A percentile compares a stretch with the other conserved stretches of the same genome.
These are phyloP conservation scores for Psittacula derbiana DNA, from an alignment of 2,797 vertebrate species.

Conservation along the genomic window DNA sequence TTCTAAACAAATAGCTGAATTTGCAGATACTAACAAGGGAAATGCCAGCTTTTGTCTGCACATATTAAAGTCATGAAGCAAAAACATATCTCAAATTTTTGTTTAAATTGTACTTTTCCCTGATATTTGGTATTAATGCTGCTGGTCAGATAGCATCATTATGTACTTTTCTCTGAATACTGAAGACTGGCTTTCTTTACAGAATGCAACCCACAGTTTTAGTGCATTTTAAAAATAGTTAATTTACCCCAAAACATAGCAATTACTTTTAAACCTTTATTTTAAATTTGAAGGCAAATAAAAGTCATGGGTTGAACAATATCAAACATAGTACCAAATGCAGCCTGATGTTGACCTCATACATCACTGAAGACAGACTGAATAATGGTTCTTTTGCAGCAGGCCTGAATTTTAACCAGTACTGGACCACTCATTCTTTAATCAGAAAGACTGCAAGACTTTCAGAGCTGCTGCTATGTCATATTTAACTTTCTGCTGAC, in stretches of 20 bases:
- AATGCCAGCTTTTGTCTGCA: neutral
- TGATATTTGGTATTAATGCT: neutral
- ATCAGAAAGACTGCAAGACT: neutral
- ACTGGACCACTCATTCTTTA: neutral
- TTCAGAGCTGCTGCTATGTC: neutral
- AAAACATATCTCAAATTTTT: neutral
- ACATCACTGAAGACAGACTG: neutral
- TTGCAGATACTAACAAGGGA: neutral
- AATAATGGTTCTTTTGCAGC: neutral
- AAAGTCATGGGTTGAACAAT: neutral
- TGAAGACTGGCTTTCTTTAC: neutral
- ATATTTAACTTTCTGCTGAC: neutral
- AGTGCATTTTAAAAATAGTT: neutral
- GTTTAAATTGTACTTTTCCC: neutral
- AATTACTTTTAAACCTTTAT: neutral
- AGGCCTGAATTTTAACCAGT: neutral
- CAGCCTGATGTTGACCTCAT: neutral
- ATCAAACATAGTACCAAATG: neutral
- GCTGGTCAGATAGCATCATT: neutral
- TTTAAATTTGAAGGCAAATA: neutral
- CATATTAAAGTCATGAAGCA: neutral
- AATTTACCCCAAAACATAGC: neutral
- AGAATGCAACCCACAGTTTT: neutral
- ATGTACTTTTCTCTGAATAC: neutral
- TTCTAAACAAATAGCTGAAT: neutral